Percentiles rank a stretch among this genome's conserved stretches.
These are phyloP conservation scores for Spea hammondii DNA, from an alignment of 2,797 vertebrate genomes.

Conservation along the genomic window DNA sequence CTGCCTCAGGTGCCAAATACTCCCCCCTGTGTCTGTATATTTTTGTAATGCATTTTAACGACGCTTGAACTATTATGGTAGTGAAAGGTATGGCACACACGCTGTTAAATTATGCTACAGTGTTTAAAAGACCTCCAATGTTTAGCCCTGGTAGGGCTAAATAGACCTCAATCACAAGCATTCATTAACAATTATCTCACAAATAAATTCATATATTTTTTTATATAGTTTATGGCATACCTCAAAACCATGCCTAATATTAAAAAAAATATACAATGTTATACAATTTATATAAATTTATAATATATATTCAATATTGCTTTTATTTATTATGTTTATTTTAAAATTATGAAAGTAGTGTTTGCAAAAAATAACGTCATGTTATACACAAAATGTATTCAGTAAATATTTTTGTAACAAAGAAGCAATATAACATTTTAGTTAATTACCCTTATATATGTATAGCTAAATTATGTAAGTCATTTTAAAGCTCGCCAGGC, in stretches of 20 bases:
- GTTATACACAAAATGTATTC: neutral
- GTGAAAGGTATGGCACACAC: neutral
- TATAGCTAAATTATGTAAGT: neutral
- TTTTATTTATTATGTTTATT: neutral
- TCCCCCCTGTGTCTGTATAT: neutral
- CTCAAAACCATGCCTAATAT: neutral
- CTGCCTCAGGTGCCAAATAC: too few species aligned
- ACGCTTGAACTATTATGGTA: neutral
- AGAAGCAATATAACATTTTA: neutral
- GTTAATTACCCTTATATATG: too few species aligned
- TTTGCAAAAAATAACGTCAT: neutral
- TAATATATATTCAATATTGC: too few species aligned
- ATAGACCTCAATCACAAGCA: neutral
- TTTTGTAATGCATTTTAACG: neutral
- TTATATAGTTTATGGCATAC: neutral
- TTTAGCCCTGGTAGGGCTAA: neutral
- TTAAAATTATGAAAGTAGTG: neutral
- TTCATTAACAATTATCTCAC: neutral
- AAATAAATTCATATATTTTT: neutral
- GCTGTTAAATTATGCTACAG: neutral
- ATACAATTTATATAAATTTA: neutral
- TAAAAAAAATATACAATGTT: neutral
- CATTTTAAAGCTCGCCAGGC: neutral
- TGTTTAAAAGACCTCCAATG: neutral
- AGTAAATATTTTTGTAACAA: neutral